phyloP scores from a whole-genome alignment of 2,113 vertebrate species.

The Datnioides undecimradiatus region DNA sequence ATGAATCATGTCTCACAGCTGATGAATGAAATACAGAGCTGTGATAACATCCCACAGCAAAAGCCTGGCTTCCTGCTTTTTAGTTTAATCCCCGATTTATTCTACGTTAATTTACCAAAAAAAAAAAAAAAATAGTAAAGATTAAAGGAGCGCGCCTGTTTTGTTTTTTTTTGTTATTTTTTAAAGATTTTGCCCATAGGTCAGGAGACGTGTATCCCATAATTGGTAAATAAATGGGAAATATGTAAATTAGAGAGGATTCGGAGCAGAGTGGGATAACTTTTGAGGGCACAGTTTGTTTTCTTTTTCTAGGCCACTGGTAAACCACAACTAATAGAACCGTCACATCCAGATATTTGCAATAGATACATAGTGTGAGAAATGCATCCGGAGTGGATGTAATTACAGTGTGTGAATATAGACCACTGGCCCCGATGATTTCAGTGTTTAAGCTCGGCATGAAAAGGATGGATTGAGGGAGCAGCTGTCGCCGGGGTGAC shows the following conservation, averaged over 20 bases:
- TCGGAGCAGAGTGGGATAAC: conserved; percentile 1
- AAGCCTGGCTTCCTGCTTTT: conserved; percentile 19
- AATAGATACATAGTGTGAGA: not conserved
- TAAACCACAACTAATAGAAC: conserved; percentile 14
- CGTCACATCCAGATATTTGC: conserved; percentile 34
- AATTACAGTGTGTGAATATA: conserved; percentile 34
- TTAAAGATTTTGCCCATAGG: conserved; percentile 50
- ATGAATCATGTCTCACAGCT: conserved; percentile 31
- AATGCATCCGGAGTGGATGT: conserved; percentile 17
- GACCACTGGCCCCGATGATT: conserved; percentile 31
- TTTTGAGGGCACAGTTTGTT: conserved; percentile 33
- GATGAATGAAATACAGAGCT: conserved; percentile 14
- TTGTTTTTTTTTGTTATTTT: not conserved
- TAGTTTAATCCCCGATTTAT: conserved; percentile 43
- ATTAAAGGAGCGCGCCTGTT: conserved; percentile 7
- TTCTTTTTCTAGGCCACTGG: conserved; percentile 9
- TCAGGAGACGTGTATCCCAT: conserved; percentile 34
- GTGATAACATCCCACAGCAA: conserved; percentile 45
- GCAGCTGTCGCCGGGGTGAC: conserved; percentile 54
- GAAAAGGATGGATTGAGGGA: conserved; percentile 20
- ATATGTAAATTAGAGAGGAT: conserved; percentile 56
- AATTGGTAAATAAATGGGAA: conserved; percentile 56
- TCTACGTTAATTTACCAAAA: conserved; percentile 23
- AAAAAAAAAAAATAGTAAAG: not conserved
- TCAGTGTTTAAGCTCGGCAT: conserved; percentile 22